Evolutionary conservation across 1,140 invertebrate species (phyloP).

Genomic region (Drosophila nigrodunni): DNA sequence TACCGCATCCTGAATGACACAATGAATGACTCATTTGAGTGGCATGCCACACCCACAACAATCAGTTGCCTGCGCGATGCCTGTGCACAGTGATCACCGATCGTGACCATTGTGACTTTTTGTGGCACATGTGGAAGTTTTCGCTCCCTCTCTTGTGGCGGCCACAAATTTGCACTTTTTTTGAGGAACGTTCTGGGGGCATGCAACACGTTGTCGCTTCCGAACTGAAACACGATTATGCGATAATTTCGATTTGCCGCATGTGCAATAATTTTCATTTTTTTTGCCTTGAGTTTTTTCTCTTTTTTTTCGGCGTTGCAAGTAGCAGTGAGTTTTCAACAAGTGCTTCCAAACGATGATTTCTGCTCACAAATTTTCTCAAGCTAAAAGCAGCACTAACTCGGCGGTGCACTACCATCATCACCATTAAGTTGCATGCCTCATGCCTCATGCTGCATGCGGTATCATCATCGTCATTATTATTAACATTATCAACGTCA

Average conservation of each 20-base stretch:
- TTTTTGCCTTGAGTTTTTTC: background rate
- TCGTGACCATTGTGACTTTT: slow-evolving; percentile 68
- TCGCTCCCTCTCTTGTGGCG: slow-evolving; percentile 21
- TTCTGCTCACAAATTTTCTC: slow-evolving; percentile 49
- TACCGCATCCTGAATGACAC: background rate
- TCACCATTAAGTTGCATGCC: background rate
- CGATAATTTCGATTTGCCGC: slow-evolving; percentile 50
- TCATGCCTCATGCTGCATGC: slow-evolving; percentile 7
- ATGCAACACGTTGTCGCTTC: slow-evolving; percentile 48
- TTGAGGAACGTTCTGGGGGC: slow-evolving; percentile 51
- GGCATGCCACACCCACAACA: slow-evolving; percentile 31
- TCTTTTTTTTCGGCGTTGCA: background rate
- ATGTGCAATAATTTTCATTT: slow-evolving; percentile 55
- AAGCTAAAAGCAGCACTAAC: background rate
- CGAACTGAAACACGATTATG: slow-evolving; percentile 20
- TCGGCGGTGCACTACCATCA: background rate
- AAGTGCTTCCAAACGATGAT: slow-evolving; percentile 54
- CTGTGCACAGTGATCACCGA: background rate
- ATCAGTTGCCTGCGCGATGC: background rate
- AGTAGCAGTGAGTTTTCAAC: slow-evolving; percentile 58
- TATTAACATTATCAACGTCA: slow-evolving; percentile 8
- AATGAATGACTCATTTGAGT: slow-evolving; percentile 26
- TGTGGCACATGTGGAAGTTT: slow-evolving; percentile 26
- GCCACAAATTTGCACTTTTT: slow-evolving; percentile 71
- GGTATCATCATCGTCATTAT: slow-evolving; percentile 8